Evolutionary conservation across 2,888 invertebrate species (phyloP).

Genomic region (Oconnorella tubifera): DNA sequence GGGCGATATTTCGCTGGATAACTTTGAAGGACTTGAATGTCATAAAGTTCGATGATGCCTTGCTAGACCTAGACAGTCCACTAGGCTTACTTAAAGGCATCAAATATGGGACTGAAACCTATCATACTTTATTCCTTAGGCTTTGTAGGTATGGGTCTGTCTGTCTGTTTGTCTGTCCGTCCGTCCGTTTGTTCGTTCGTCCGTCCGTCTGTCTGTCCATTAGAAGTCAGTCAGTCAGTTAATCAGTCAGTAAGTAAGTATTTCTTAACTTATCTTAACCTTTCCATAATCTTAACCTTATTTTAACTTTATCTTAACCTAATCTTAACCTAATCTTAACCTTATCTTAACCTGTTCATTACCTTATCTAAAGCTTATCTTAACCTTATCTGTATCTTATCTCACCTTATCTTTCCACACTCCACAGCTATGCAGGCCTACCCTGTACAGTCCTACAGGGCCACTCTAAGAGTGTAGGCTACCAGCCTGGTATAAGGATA

Average conservation of each 20-base stretch:
- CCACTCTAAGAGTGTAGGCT: slow-evolving; percentile 57
- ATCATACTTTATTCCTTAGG: slow-evolving; percentile 56
- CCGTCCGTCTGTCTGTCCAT: background rate
- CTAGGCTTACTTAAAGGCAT: slow-evolving; percentile 55
- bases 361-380: too few relatives aligned
- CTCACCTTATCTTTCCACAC: too few relatives aligned
- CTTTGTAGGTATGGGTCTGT: slow-evolving; percentile 51
- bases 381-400: too few relatives aligned
- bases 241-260: background rate
- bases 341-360: too few relatives aligned
- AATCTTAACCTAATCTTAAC: too few relatives aligned
- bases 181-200: background rate
- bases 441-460: slow-evolving; percentile 56
- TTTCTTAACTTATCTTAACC: too few relatives aligned
- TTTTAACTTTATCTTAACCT: too few relatives aligned
- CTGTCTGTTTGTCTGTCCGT: background rate
- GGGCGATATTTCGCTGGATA: slow-evolving; percentile 56
- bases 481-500: slow-evolving; percentile 57
- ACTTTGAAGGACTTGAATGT: slow-evolving; percentile 56
- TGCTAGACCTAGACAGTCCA: slow-evolving; percentile 47
- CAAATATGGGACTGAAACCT: slow-evolving; percentile 56
- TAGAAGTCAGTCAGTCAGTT: background rate
- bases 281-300: too few relatives aligned
- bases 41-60: slow-evolving; percentile 61
- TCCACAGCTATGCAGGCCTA: slow-evolving; percentile 53